Evolutionary conservation across 1,140 invertebrate genomes (phyloP), one percentile per base, ranked within the genome.

Genomic region (Sarcophaga bullata): DNA sequence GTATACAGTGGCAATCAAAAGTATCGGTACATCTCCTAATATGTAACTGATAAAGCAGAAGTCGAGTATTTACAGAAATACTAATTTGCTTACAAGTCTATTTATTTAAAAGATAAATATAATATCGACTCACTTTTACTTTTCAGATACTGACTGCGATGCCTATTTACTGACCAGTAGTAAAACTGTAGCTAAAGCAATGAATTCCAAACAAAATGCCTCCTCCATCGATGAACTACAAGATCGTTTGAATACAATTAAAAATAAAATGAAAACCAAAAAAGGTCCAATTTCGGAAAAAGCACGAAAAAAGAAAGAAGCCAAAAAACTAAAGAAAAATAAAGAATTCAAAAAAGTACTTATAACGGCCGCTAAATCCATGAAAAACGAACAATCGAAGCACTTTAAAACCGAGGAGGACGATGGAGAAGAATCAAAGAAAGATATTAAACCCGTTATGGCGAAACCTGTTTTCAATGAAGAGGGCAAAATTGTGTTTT

Each of bases 401-500:
- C 85, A 87, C 52, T 73, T 83, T 1, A 83, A 81, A 68, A 84
- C 83, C 62, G 84, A 82, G 0, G 58, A 10, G 0, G 25, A 46
- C 17, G 85, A 87, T 48, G 84, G 85, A 15, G 85, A 85, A 0
- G 85, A 90, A 62, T 80, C 62, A 49, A 89, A 91, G 73, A 90
- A 87, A 81, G 80, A 85, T 9, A 88, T 91, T 9, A 91, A 92
- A 85, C 87, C 86, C 1, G 81, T 89, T 0, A 85, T 86, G 49
- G 19, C 80, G 6, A 84, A 86, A 17, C 87, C 87, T 0, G 84
- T 95, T 6, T 95, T 93, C 82, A 95, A 95, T 87, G 93, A 93
- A 48, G 93, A 95, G 73, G 94, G 93, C 4, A 94, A 95, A 90
- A 93, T 96, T 87, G 94, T 96, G 2, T 96, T 94, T 86, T 95